Evolutionary conservation across 2,113 vertebrate genomes (phyloP).

Genomic region (Carassius gibelio): DNA sequence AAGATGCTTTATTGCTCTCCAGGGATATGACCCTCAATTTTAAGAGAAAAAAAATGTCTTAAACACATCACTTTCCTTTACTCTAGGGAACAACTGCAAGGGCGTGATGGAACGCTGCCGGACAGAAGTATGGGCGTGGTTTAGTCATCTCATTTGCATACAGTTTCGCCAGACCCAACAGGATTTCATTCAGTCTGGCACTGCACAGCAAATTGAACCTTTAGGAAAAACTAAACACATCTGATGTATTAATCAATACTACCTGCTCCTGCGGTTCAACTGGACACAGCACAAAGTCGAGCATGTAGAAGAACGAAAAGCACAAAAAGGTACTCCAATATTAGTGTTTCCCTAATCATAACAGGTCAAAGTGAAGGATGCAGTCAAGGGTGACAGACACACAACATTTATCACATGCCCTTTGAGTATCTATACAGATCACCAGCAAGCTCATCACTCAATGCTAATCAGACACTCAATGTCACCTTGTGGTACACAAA

Average conservation of each 20-base stretch:
- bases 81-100: not conserved
- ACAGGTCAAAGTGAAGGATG: conserved; percentile 31
- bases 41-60: not conserved
- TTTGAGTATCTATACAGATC: conserved; percentile 17
- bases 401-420: conserved; percentile 8
- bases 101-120: not conserved
- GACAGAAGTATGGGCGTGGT: conserved; percentile 26
- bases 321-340: not conserved
- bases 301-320: not conserved
- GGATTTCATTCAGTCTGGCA: not conserved
- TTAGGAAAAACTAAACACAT: conserved; percentile 16
- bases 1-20: not conserved
- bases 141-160: conserved; percentile 21
- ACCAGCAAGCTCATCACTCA: conserved; percentile 37
- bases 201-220: not conserved
- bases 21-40: not conserved
- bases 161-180: not conserved
- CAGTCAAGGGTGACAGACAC: conserved; percentile 7
- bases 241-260: conserved; percentile 27
- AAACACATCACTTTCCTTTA: not conserved
- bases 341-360: conserved; percentile 8
- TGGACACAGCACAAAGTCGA: not conserved
- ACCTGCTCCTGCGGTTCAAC: not conserved
- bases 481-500: conserved; percentile 39
- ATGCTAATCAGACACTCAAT: conserved; percentile 38